Evolutionary conservation across 2,888 invertebrate species (phyloP).

Genomic region (Mechanitis mazaeus): DNA sequence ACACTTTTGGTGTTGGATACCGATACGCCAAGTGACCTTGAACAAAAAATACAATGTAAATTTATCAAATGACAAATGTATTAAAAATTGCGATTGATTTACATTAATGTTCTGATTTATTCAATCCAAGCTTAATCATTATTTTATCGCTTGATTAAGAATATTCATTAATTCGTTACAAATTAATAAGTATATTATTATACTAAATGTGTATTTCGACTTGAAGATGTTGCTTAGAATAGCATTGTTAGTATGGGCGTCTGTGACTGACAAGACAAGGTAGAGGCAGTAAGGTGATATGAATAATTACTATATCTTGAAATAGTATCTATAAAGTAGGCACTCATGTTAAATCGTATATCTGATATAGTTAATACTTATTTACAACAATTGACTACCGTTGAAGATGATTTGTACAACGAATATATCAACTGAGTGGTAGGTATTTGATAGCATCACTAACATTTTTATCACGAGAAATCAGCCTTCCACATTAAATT

Average conservation of each 20-base stretch:
- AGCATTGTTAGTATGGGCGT: too few relatives aligned
- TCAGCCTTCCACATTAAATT: slow-evolving; percentile 33
- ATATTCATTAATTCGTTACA: background rate
- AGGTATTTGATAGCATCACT: slow-evolving; percentile 31
- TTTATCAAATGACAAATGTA: too few relatives aligned
- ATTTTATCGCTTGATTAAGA: background rate
- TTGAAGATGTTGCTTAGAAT: too few relatives aligned
- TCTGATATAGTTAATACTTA: slow-evolving; percentile 16
- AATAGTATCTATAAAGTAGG: slow-evolving; percentile 7
- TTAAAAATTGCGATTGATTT: too few relatives aligned
- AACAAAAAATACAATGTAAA: too few relatives aligned
- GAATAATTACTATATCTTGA: too few relatives aligned
- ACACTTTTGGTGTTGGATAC: too few relatives aligned
- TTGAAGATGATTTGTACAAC: slow-evolving; percentile 14
- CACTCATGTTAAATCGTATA: slow-evolving; percentile 16
- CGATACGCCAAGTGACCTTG: too few relatives aligned
- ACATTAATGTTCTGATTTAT: too few relatives aligned
- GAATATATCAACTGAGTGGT: slow-evolving; percentile 31
- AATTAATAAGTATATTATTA: background rate
- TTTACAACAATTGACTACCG: slow-evolving; percentile 20
- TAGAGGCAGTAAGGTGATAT: too few relatives aligned
- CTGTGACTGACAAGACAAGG: too few relatives aligned
- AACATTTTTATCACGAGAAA: slow-evolving; percentile 30
- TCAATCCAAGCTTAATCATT: background rate
- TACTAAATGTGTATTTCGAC: too few relatives aligned